Percentiles rank a stretch among this genome's conserved stretches.
These are phyloP conservation scores for Empidonax alnorum DNA, from an alignment of 2,113 vertebrate species.

Conservation along the genomic window DNA sequence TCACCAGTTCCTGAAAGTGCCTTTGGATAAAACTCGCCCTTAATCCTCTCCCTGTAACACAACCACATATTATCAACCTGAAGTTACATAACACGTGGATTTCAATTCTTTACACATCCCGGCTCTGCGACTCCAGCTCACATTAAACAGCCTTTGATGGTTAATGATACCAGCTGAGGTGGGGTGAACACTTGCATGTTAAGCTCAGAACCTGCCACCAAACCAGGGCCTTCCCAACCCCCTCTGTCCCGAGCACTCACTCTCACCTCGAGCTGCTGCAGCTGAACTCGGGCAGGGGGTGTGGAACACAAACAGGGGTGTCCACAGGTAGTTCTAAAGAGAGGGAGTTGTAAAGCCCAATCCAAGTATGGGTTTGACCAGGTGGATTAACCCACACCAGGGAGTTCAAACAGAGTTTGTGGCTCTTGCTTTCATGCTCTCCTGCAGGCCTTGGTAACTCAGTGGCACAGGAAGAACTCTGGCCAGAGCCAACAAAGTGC, in stretches of 20 bases:
- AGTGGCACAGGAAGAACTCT: not conserved
- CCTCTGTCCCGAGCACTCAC: rapidly evolving
- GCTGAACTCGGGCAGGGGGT: rapidly evolving
- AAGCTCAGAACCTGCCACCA: not conserved
- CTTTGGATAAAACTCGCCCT: slow-evolving; percentile 36
- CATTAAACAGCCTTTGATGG: not conserved
- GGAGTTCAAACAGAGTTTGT: not conserved
- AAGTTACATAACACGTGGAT: not conserved
- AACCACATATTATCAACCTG: not conserved
- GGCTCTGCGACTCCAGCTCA: not conserved
- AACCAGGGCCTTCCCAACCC: not conserved
- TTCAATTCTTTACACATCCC: not conserved
- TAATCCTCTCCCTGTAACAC: slow-evolving; percentile 10
- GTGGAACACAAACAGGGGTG: not conserved
- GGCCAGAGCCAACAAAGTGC: not conserved
- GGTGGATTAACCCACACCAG: not conserved
- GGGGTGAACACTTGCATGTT: not conserved
- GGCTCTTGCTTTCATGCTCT: not conserved
- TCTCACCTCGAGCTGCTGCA: rapidly evolving
- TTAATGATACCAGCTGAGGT: not conserved
- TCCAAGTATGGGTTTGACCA: not conserved
- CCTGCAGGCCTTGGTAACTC: not conserved
- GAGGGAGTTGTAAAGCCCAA: not conserved
- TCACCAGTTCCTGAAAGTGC: not conserved
- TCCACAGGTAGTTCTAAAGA: not conserved